Evolutionary conservation across 37 sponge, comb jelly and placozoan species (phyloP), one percentile per base, ranked within the genome.

Genomic region (Hormiphora californensis): DNA sequence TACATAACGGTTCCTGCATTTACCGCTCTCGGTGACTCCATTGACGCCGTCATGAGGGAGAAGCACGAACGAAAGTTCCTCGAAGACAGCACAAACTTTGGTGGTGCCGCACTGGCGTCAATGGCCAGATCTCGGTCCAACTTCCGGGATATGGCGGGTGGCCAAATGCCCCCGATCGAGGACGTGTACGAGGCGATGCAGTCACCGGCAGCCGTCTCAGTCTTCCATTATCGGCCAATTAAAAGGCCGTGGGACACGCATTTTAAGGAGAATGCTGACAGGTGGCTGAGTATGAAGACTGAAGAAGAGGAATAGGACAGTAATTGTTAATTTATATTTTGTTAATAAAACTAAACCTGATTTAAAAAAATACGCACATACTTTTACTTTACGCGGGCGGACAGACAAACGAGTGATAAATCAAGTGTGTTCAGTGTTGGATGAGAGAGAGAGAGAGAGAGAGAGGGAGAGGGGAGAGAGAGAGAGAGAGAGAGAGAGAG

Each of bases 21-120:
- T 19, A 65, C 34, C 36, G 67, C 67, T 32, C 67, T 65, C 37
- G 67, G 67, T 27, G 35, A 65, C 67, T 28, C 67, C 67, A 65
- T 65, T 36, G 67, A 65, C 67, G 67, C 67, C 35, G 35, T 65
- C 4, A 35, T 65, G 36, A 27, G 67, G 17, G 67, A 65, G 15
- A 65, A 65, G 17, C 31, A 65, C 8, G 67, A 65, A 28, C 67
- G 37, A 17, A 38, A 65, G 37, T 65, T 65, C 36, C 67, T 65
- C 38, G 37, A 65, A 17, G 1, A 28, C 3, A 36, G 38, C 36
- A 65, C 37, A n/a, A n/a, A n/a, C n/a, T n/a, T n/a, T n/a, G n/a
- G n/a, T n/a, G n/a, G n/a, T n/a, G n/a, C n/a, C n/a, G n/a, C n/a
- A n/a, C n/a, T n/a, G n/a, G n/a, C n/a, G n/a, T n/a, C n/a, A n/a